Conservation (phyloP, 1,140 invertebrate species). For the Papilio polytes region DNA sequence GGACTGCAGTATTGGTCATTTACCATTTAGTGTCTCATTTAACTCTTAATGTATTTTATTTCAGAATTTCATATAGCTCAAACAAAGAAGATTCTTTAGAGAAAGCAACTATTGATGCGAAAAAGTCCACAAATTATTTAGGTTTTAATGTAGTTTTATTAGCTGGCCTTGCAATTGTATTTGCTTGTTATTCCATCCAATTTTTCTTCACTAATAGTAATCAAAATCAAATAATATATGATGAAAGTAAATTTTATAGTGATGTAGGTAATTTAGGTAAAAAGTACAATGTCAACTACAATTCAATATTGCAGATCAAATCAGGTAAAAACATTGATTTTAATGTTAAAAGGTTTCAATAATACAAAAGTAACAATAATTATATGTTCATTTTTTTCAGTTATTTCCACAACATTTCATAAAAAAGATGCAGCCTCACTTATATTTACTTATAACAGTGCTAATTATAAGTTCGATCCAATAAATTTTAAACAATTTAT, state of each 20-base stretch:
- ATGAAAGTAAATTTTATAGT: constrained; percentile 61
- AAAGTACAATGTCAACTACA: constrained; percentile 66
- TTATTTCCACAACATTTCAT: constrained; percentile 65
- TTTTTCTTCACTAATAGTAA: neutral
- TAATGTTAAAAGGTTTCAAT: neutral
- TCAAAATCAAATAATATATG: constrained; percentile 48
- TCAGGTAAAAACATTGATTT: constrained; percentile 53
- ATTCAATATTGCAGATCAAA: constrained; percentile 65
- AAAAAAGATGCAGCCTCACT: constrained; percentile 67
- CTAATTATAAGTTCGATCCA: constrained; percentile 52
- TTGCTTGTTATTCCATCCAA: neutral
- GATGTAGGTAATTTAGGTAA: constrained; percentile 61
- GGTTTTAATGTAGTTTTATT: neutral
- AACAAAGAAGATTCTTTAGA: neutral
- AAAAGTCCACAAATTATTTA: neutral
- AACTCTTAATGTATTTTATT: too few relatives aligned
- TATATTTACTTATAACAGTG: constrained; percentile 70
- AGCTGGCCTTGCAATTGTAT: neutral
- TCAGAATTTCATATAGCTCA: constrained; percentile 53
- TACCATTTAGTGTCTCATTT: too few relatives aligned
- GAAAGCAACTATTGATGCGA: neutral
- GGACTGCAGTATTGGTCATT: too few relatives aligned
- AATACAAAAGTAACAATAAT: neutral
- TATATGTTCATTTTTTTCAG: constrained; percentile 47
- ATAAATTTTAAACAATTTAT: constrained; percentile 64